A percentile compares a stretch with the other conserved stretches of the same genome.
phyloP scores from a whole-genome alignment of 1,140 invertebrate species.

The Apis mellifera region Amel_HAv3.1 CM009931.2:16894001-16894500 shows the following conservation, averaged over 20 bases:
- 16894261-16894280: neutral
- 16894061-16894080: neutral
- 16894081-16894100: neutral
- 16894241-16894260: conserved; percentile 33
- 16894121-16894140: neutral
- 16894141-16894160: too few relatives aligned
- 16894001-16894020: neutral
- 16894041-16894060: conserved; percentile 7
- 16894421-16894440: conserved; percentile 30
- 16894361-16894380: conserved; percentile 74
- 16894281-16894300: neutral
- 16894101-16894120: too few relatives aligned
- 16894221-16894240: conserved; percentile 17
- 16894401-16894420: conserved; percentile 33
- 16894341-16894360: conserved; percentile 74
- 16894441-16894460: conserved; percentile 39
- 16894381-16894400: conserved; percentile 69
- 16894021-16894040: neutral
- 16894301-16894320: conserved; percentile 23
- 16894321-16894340: conserved; percentile 37
- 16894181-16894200: too few relatives aligned
- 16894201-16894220: too few relatives aligned
- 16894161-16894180: too few relatives aligned
- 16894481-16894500: conserved; percentile 16
- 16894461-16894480: neutral